Conservation (phyloP, 2,113 vertebrate species). For the Amazona guildingii region DNA sequence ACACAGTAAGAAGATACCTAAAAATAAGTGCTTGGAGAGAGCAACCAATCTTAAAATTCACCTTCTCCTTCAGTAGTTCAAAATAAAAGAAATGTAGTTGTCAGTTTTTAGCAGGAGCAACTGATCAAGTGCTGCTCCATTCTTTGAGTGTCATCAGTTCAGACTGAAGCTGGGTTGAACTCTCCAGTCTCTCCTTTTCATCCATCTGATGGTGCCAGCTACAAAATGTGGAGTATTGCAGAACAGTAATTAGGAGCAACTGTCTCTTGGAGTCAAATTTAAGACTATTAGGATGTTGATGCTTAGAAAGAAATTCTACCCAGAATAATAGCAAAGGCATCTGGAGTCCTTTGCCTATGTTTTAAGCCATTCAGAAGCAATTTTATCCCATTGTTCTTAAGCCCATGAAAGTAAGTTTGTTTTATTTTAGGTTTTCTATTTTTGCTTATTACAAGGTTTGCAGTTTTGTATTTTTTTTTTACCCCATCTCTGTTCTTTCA, state of each 20-base stretch:
- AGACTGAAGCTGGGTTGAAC: not conserved
- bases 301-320: not conserved
- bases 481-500: not conserved
- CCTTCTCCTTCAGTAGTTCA: not conserved
- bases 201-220: not conserved
- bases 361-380: not conserved
- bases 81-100: not conserved
- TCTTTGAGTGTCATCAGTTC: not conserved
- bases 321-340: not conserved
- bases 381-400: not conserved
- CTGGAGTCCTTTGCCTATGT: not conserved
- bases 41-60: not conserved
- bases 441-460: not conserved
- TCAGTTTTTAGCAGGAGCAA: not conserved
- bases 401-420: not conserved
- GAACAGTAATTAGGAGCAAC: not conserved
- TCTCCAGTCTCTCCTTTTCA: not conserved
- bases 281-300: not conserved
- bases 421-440: not conserved
- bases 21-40: not conserved
- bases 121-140: not conserved
- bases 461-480: not conserved
- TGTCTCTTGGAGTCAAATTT: not conserved
- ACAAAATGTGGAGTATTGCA: not conserved
- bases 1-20: not conserved